phyloP scores from a whole-genome alignment of 2,797 vertebrate genomes.

The Sphenopsis melanotis region DNA sequence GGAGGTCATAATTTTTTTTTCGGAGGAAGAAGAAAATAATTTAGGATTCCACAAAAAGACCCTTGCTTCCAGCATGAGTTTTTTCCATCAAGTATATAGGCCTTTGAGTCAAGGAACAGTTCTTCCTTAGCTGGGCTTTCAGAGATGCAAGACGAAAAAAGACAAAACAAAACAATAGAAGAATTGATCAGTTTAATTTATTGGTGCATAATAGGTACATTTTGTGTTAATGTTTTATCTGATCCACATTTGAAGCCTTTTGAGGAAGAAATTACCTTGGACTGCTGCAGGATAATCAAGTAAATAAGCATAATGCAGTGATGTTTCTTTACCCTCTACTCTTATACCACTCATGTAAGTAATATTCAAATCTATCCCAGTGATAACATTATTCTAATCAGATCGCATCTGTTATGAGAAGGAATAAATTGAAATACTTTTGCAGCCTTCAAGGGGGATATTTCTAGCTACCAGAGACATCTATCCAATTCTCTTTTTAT shows the following conservation, averaged over 20 bases:
- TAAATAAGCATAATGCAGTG: background rate
- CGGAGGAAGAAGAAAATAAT: background rate
- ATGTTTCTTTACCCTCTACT: background rate
- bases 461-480: background rate
- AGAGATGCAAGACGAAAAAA: background rate
- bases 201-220: background rate
- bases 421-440: background rate
- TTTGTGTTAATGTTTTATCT: background rate
- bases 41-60: background rate
- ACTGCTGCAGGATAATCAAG: background rate
- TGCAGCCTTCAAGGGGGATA: fast-evolving
- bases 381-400: background rate
- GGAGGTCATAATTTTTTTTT: background rate
- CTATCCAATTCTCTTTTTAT: background rate
- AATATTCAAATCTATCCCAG: background rate
- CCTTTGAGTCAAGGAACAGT: background rate
- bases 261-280: background rate
- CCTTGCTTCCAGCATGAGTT: background rate
- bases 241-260: background rate
- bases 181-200: background rate
- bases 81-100: background rate
- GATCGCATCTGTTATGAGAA: background rate
- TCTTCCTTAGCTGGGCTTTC: background rate
- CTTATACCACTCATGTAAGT: background rate
- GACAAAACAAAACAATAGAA: background rate